A percentile compares a stretch with the other conserved stretches of the same genome.
Evolutionary conservation across 2,888 invertebrate genomes (phyloP).

Genomic region (Erynnis tages): DNA sequence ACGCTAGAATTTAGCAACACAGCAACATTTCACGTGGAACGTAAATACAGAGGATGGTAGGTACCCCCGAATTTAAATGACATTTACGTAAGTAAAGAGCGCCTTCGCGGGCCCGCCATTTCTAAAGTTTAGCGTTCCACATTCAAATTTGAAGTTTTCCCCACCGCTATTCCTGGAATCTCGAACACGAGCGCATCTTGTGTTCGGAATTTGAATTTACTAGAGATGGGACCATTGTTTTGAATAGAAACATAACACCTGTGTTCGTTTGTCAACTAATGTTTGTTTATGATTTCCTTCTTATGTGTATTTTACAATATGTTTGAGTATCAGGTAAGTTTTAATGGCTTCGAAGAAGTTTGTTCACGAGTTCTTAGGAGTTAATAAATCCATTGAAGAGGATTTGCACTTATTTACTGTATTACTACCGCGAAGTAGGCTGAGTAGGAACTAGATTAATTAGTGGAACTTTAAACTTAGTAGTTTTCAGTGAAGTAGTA

Average conservation of each 20-base stretch:
- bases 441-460: no score
- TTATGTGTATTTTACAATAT: no score
- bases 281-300: no score
- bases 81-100: slow-evolving; percentile 41
- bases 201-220: slow-evolving; percentile 47
- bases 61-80: slow-evolving; percentile 30
- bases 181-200: slow-evolving; percentile 42
- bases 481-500: no score
- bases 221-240: slow-evolving; percentile 33
- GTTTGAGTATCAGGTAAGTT: no score
- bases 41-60: slow-evolving; percentile 24
- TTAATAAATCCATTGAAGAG: no score
- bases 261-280: background rate
- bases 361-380: no score
- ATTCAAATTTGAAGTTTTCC: slow-evolving; percentile 64
- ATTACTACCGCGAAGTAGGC: no score
- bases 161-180: slow-evolving; percentile 45
- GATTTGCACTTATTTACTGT: no score
- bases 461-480: no score
- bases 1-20: slow-evolving; percentile 27
- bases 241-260: slow-evolving; percentile 19
- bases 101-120: slow-evolving; percentile 45
- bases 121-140: slow-evolving; percentile 57
- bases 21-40: slow-evolving; percentile 28
- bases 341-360: no score